A percentile compares a stretch with the other conserved stretches of the same genome.
phyloP scores from a whole-genome alignment of 30 jellyfish, hydroid and myxozoan genomes.

The Calvadosia cruxmelitensis region DNA sequence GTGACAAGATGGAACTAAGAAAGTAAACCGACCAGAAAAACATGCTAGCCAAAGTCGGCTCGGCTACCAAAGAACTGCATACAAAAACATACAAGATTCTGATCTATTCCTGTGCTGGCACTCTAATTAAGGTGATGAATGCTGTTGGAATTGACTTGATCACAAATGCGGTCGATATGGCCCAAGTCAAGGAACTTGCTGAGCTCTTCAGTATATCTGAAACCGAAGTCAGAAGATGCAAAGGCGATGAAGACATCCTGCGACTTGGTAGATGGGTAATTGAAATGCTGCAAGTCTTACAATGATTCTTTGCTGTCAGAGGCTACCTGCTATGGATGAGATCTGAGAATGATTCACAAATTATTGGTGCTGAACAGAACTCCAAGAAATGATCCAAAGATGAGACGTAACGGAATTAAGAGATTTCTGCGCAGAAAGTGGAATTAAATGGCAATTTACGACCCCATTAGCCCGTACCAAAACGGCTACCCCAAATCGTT shows the following conservation, averaged over 20 bases:
- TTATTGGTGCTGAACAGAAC: conserved; percentile 43
- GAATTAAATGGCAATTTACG: conserved; percentile 43
- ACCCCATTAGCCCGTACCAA: conserved; percentile 61
- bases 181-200: conserved; percentile 19
- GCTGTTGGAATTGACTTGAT: too few relatives aligned
- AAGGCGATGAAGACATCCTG: too few relatives aligned
- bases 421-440: conserved; percentile 31
- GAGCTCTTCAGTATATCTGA: conserved; percentile 15
- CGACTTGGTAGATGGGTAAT: too few relatives aligned
- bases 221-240: too few relatives aligned
- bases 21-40: conserved; percentile 25
- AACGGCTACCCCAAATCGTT: conserved; percentile 60
- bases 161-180: conserved; percentile 48
- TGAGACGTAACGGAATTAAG: conserved; percentile 18
- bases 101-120: too few relatives aligned
- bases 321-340: conserved; percentile 43
- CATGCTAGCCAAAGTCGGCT: conserved; percentile 39
- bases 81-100: conserved; percentile 19
- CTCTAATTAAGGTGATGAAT: too few relatives aligned
- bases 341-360: conserved; percentile 50
- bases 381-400: conserved; percentile 34
- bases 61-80: conserved; percentile 37
- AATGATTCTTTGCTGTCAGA: conserved; percentile 45
- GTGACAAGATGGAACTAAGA: conserved; percentile 20
- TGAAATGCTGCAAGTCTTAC: conserved; percentile 43